phyloP scores from a whole-genome alignment of 2,888 invertebrate species.

The Agrochola lota region DNA sequence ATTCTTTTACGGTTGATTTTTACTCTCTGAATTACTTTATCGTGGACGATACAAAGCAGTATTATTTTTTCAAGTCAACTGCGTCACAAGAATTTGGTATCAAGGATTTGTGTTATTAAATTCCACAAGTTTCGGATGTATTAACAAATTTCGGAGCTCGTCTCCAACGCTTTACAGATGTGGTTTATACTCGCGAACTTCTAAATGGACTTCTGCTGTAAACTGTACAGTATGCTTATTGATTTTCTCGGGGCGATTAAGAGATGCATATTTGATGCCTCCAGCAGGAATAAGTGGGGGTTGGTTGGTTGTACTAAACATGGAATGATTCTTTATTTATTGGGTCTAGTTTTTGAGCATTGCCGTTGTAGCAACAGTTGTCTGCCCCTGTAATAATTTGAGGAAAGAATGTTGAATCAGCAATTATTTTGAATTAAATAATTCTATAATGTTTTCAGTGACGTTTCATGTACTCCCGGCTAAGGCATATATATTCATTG shows the following conservation, averaged over 20 bases:
- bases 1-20: constrained; percentile 31
- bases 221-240: constrained; percentile 49
- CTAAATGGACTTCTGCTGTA: constrained; percentile 52
- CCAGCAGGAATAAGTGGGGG: constrained; percentile 8
- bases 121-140: constrained; percentile 37
- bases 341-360: constrained; percentile 10
- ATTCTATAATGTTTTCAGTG: neutral
- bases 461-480: neutral
- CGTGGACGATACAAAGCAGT: constrained; percentile 16
- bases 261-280: constrained; percentile 57
- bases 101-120: constrained; percentile 33
- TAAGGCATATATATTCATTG: neutral
- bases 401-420: neutral
- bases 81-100: constrained; percentile 1
- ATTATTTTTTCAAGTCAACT: constrained; percentile 26
- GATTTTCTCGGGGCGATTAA: constrained; percentile 59
- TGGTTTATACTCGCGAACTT: constrained; percentile 35
- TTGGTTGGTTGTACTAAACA: constrained; percentile 18
- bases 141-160: constrained; percentile 38
- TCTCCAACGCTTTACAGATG: constrained; percentile 28
- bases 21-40: constrained; percentile 43
- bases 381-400: constrained; percentile 11
- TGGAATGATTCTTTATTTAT: constrained; percentile 29
- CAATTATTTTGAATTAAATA: neutral
- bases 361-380: constrained; percentile 31